Conservation (phyloP, 1,140 invertebrate species). For the Rhopalosiphum padi region DNA sequence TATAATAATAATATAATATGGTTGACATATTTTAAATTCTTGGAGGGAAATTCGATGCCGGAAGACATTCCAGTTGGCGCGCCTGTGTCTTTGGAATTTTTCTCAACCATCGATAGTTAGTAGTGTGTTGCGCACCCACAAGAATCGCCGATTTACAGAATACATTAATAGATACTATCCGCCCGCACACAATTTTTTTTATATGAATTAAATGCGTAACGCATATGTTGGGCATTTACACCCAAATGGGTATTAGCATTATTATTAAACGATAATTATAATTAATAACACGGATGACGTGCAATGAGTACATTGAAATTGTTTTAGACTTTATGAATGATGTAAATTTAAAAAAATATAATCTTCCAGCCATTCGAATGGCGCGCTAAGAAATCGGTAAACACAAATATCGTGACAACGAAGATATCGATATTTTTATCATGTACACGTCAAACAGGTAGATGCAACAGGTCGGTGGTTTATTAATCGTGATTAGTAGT, state of each 20-base stretch:
- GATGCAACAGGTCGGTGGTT: constrained; percentile 45
- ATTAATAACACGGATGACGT: not conserved
- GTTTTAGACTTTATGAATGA: not conserved
- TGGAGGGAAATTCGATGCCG: constrained; percentile 52
- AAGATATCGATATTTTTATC: constrained; percentile 54
- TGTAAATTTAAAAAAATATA: not conserved
- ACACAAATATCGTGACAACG: not conserved
- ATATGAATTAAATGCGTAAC: not conserved
- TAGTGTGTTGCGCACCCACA: not conserved
- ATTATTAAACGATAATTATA: not conserved
- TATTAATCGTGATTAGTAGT: constrained; percentile 24
- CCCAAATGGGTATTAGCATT: not conserved
- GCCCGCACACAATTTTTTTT: not conserved
- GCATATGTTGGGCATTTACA: not conserved
- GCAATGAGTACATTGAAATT: not conserved
- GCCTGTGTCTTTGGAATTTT: constrained; percentile 52
- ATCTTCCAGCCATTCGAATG: not conserved
- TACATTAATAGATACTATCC: not conserved
- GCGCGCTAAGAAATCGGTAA: not conserved
- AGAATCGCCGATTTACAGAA: constrained; percentile 11
- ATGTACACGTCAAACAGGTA: constrained; percentile 55
- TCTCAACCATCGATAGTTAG: constrained; percentile 50
- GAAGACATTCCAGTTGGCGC: constrained; percentile 56
- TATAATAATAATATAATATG: not conserved
- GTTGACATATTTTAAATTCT: constrained; percentile 48